Evolutionary conservation across 1,140 invertebrate genomes (phyloP), one percentile per base, ranked within the genome.

Genomic region (Calephelis nemesis): DNA sequence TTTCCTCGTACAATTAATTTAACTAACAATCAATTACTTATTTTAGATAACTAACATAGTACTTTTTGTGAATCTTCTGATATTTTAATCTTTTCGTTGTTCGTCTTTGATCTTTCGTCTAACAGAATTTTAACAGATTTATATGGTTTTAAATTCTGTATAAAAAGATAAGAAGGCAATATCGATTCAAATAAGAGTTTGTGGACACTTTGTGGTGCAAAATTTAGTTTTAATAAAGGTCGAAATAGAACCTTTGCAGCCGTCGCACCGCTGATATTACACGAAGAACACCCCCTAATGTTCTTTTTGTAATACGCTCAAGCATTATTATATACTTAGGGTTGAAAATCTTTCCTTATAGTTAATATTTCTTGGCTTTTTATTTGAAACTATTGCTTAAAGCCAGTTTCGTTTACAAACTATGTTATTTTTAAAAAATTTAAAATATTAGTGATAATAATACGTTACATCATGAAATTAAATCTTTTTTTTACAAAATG

Each of bases 141-240:
- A 30, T 30, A 30, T 30, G 30, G 30, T 64, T 64, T 49, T 50
- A 49, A 64, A 47, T 52, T 66, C 63, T 6, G 10, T 49, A 11
- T 15, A 19, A 39, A 19, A 50, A 12, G 40, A 52, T 49, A 58
- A 58, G 12, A 52, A 45, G n/a, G 11, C 40, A 30, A 47, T 60
- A 63, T 70, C 63, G 66, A 78, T 74, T 78, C 65, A 74, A 74
- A 70, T 70, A 73, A 76, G 69, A 76, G 74, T 64, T 82, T 85
- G 84, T 74, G 87, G 83, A 84, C 81, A 78, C 78, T 88, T 82
- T 86, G 88, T 69, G 88, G 86, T 75, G 72, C 78, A 79, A 85
- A 87, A 89, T 90, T 90, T 91, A 86, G 87, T 91, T 91, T 90
- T 90, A 90, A 90, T 90, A 90, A 90, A 89, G 82, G 83, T 77